Percentiles rank a stretch among this genome's conserved stretches.
These are phyloP conservation scores for Gobionotothen gibberifrons DNA, from an alignment of 2,797 vertebrate species.

Conservation along the genomic window DNA sequence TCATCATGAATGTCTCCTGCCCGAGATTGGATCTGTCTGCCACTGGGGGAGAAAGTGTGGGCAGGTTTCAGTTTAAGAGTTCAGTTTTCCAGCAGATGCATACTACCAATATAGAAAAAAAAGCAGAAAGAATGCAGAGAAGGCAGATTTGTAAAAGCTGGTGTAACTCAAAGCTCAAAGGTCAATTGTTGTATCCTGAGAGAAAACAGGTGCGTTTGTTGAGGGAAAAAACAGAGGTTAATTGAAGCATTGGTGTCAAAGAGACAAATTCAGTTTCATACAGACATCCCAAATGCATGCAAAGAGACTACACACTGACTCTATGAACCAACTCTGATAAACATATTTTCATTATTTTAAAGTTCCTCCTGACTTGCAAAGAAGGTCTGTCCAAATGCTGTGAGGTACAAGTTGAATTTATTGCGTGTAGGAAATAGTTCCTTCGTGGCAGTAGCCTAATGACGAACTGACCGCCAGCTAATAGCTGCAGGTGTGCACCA, in stretches of 20 bases:
- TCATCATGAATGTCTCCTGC: conserved; percentile 79
- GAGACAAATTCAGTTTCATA: not conserved
- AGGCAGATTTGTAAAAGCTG: conserved; percentile 8
- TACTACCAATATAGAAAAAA: not conserved
- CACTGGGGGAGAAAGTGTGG: not conserved
- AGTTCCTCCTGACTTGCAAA: not conserved
- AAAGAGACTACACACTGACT: not conserved
- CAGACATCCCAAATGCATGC: not conserved
- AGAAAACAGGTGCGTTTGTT: conserved; percentile 29
- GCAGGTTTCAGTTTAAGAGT: conserved; percentile 24
- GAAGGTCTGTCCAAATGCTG: not conserved
- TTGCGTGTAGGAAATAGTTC: not conserved
- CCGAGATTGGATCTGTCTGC: conserved; percentile 14
- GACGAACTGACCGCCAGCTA: not conserved
- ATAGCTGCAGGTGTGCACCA: conserved; percentile 41
- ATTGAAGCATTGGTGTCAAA: conserved; percentile 9
- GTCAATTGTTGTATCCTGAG: conserved; percentile 36
- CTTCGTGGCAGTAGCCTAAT: not conserved
- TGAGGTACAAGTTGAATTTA: not conserved
- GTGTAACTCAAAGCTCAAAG: conserved; percentile 39
- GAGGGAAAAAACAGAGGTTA: conserved; percentile 26
- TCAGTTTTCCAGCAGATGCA: conserved; percentile 21
- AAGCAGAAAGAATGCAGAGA: not conserved
- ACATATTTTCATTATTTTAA: not conserved
- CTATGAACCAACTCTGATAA: not conserved